Evolutionary conservation across 2,888 invertebrate genomes (phyloP).

Genomic region (Iselma pallidipennis): DNA sequence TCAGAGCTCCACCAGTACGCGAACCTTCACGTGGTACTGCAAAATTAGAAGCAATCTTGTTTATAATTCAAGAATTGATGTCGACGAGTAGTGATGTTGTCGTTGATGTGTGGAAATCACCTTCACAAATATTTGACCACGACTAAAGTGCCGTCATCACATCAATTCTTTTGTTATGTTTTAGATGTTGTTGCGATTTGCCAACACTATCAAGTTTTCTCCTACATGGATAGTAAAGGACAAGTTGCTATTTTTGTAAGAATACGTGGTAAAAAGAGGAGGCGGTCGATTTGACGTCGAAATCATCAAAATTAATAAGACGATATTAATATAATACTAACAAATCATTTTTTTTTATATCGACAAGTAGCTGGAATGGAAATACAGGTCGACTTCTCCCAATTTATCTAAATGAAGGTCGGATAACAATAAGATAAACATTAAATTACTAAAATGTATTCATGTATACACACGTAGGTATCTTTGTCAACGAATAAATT

Average conservation of each 20-base stretch:
- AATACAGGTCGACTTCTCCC: not conserved
- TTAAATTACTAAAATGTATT: no score
- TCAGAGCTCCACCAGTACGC: constrained; percentile 56
- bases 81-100: not conserved
- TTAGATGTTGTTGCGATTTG: constrained; percentile 3
- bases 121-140: constrained; percentile 10
- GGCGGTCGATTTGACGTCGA: not conserved
- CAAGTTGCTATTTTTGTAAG: constrained; percentile 6
- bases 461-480: no score
- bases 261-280: not conserved
- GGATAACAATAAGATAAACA: not conserved
- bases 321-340: not conserved
- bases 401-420: not conserved
- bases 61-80: not conserved
- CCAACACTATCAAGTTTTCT: not conserved
- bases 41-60: constrained; percentile 40
- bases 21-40: constrained; percentile 57
- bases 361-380: no score
- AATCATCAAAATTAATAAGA: not conserved
- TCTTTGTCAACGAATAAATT: no score
- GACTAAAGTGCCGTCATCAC: not conserved
- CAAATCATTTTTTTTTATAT: not conserved
- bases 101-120: constrained; percentile 1
- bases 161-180: constrained; percentile 2
- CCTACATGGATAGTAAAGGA: not conserved